Evolutionary conservation across 2,888 invertebrate genomes (phyloP).

Genomic region (Rhodophaea formosa): DNA sequence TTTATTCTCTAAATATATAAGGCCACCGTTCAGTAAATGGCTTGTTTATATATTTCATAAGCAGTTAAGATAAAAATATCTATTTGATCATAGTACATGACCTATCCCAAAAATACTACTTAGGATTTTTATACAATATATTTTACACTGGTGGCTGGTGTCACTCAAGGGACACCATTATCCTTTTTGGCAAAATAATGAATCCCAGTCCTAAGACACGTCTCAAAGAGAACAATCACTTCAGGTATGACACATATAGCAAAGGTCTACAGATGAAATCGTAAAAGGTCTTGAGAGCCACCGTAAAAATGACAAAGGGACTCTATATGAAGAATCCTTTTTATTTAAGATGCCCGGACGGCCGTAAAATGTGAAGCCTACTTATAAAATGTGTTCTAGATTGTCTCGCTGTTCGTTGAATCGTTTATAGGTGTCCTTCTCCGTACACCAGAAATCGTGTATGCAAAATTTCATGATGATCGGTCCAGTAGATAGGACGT

Average conservation of each 20-base stretch:
- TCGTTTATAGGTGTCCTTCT: constrained; percentile 28
- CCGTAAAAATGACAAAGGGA: constrained; percentile 73
- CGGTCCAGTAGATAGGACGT: no score
- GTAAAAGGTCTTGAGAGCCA: constrained; percentile 70
- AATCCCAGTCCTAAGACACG: background rate
- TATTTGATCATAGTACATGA: no score
- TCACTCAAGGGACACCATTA: no score
- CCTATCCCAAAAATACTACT: no score
- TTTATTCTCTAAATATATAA: no score
- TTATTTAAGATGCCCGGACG: constrained; percentile 64
- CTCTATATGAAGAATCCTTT: constrained; percentile 67
- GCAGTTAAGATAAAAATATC: no score
- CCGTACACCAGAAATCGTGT: no score
- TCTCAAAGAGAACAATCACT: background rate
- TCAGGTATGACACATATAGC: constrained; percentile 1
- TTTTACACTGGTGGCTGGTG: no score
- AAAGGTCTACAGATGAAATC: constrained; percentile 55
- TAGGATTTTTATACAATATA: no score
- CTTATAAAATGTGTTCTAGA: constrained; percentile 67
- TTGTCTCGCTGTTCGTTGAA: constrained; percentile 44
- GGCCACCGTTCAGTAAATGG: no score
- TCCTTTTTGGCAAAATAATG: background rate
- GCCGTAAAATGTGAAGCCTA: constrained; percentile 64
- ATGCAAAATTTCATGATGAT: no score
- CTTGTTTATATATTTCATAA: no score